Percentiles rank a stretch among this genome's conserved stretches.
phyloP scores from a whole-genome alignment of 2,113 vertebrate species.

The Chiloscyllium plagiosum region DNA sequence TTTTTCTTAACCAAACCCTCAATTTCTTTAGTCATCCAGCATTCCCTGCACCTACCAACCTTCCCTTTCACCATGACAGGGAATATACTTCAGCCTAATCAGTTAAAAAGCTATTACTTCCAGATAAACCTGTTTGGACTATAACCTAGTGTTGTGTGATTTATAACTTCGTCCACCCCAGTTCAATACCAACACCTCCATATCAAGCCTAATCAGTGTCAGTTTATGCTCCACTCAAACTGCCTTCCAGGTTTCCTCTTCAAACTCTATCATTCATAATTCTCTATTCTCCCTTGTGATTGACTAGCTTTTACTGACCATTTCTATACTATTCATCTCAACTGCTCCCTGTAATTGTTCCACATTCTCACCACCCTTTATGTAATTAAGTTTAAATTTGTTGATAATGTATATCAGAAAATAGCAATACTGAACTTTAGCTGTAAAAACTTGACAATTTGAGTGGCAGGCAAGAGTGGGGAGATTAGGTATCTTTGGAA shows the following conservation, averaged over 20 bases:
- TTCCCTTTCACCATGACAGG: no score
- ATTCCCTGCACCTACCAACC: no score
- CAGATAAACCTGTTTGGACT: no score
- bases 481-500: neutral
- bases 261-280: neutral
- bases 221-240: neutral
- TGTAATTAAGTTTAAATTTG: neutral
- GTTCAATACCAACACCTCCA: no score
- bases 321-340: neutral
- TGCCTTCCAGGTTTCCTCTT: neutral
- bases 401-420: neutral
- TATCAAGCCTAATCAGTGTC: no score
- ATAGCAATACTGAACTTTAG: neutral
- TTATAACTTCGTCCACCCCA: no score
- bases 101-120: no score
- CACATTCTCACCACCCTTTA: neutral
- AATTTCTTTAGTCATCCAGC: no score
- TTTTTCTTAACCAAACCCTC: no score
- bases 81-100: no score
- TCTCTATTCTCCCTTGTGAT: neutral
- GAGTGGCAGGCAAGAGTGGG: neutral
- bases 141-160: no score
- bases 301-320: neutral
- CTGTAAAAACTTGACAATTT: neutral
- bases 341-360: neutral